Conservation (phyloP, 2,888 invertebrate genomes). For the Stenodema calcarata region DNA sequence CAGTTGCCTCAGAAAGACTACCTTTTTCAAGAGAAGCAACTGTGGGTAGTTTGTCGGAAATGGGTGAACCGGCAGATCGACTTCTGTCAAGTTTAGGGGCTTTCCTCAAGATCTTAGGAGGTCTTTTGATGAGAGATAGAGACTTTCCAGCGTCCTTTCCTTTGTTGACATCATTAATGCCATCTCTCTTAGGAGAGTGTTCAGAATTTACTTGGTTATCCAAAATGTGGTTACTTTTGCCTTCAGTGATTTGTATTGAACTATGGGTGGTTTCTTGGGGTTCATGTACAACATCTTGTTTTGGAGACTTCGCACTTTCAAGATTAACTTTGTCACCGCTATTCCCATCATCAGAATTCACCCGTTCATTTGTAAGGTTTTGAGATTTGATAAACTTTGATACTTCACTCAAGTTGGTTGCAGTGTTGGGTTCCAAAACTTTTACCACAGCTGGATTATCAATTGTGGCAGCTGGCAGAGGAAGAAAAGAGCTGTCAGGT, state of each 20-base stretch:
- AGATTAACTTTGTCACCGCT: neutral
- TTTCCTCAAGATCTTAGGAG: neutral
- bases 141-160: neutral
- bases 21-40: neutral
- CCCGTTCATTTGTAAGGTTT: neutral
- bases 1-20: neutral
- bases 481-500: neutral
- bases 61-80: neutral
- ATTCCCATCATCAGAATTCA: neutral
- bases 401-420: neutral
- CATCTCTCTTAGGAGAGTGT: neutral
- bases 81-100: neutral
- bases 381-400: neutral
- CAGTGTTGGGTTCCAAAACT: neutral
- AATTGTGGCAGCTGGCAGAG: neutral
- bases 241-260: neutral
- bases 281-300: neutral
- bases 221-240: neutral
- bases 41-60: neutral
- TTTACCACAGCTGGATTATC: neutral
- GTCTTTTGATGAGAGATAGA: neutral
- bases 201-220: neutral
- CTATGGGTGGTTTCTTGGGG: neutral
- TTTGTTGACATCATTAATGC: neutral
- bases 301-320: neutral